phyloP scores from a whole-genome alignment of 64 coral and sea anemone species.

The Platygyra sinensis region DNA sequence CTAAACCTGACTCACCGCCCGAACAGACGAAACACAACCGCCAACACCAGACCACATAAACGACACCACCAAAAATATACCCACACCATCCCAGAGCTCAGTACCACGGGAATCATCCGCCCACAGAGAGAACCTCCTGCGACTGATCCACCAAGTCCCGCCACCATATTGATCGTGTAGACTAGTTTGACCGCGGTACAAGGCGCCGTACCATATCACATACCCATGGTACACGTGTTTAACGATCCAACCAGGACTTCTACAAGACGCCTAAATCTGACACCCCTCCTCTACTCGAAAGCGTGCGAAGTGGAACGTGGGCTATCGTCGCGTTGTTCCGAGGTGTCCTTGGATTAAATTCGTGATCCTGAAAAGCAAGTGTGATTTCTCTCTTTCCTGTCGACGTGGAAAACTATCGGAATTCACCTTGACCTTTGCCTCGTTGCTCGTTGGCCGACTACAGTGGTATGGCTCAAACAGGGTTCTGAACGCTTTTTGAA shows the following conservation, averaged over 20 bases:
- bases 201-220: conserved; percentile 35
- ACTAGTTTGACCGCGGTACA: conserved; percentile 63
- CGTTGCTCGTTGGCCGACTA: conserved; percentile 41
- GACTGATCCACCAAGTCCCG: background rate
- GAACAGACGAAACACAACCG: too few relatives aligned
- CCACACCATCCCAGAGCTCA: background rate
- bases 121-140: background rate
- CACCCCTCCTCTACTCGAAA: too few relatives aligned
- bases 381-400: conserved; percentile 79
- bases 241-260: conserved; percentile 66
- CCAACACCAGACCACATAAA: too few relatives aligned
- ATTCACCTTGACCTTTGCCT: conserved; percentile 67
- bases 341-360: conserved; percentile 70
- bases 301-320: too few relatives aligned
- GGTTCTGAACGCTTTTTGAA: conserved; percentile 50
- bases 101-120: background rate
- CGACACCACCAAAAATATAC: background rate
- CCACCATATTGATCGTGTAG: conserved; percentile 58
- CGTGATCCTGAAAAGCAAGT: conserved; percentile 65
- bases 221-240: conserved; percentile 60
- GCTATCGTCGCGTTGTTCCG: too few relatives aligned
- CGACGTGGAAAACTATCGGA: conserved; percentile 7
- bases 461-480: conserved; percentile 25
- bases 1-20: too few relatives aligned
- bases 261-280: conserved; percentile 74